Conservation (phyloP, 2,113 vertebrate species). For the Hemiprocne comata region DNA sequence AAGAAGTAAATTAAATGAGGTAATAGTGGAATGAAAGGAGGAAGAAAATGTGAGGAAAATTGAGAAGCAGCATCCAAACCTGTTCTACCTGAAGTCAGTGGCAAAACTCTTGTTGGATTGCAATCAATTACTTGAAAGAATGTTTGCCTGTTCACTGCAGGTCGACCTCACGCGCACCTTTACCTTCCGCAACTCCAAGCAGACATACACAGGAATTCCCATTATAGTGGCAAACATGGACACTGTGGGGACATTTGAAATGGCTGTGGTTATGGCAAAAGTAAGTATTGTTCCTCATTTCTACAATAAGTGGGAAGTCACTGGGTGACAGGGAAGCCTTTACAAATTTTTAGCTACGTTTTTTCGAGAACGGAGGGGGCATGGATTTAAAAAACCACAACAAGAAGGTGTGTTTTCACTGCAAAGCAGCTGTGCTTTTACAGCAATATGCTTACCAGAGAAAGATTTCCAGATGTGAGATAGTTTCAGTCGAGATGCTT, state of each 20-base stretch:
- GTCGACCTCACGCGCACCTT: constrained; percentile 93
- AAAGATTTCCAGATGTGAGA: not conserved
- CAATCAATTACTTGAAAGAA: not conserved
- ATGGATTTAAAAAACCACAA: not conserved
- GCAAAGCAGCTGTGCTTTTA: not conserved
- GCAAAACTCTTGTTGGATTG: not conserved
- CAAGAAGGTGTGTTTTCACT: not conserved
- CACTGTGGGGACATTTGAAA: constrained; percentile 97
- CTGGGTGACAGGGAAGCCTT: not conserved
- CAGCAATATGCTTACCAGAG: not conserved
- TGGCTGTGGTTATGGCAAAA: constrained; percentile 92
- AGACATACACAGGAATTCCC: constrained; percentile 94
- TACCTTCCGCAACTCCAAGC: constrained; percentile 97
- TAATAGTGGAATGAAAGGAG: not conserved
- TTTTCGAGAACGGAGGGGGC: not conserved
- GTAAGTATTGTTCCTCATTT: constrained; percentile 71
- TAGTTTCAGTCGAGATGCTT: not conserved
- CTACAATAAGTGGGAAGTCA: not conserved
- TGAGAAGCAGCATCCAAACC: not conserved
- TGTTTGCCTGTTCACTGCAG: constrained; percentile 52
- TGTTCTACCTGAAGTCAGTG: not conserved
- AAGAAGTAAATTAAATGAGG: not conserved
- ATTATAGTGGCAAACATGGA: constrained; percentile 99
- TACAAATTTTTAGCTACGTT: not conserved
- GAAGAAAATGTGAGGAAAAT: not conserved